A percentile compares a stretch with the other conserved stretches of the same genome.
Evolutionary conservation across 2,113 vertebrate genomes (phyloP).

Genomic region (Dipodomys spectabilis): DNA sequence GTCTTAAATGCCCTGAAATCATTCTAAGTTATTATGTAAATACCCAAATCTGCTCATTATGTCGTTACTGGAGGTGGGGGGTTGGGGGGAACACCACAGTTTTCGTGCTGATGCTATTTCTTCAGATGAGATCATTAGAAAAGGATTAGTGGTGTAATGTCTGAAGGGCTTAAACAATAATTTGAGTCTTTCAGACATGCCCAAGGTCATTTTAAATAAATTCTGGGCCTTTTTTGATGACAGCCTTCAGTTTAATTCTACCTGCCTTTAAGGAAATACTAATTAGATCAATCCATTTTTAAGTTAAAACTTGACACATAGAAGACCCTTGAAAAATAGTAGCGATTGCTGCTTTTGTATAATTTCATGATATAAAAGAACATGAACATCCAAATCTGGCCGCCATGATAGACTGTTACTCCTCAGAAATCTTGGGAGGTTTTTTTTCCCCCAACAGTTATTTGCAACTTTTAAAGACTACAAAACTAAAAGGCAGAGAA

Average conservation of each 20-base stretch:
- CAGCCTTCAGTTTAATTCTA: slow-evolving; percentile 47
- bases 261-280: slow-evolving; percentile 77
- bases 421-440: background rate
- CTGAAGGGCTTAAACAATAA: slow-evolving; percentile 83
- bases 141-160: slow-evolving; percentile 84
- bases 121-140: slow-evolving; percentile 81
- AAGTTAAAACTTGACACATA: slow-evolving; percentile 62
- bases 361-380: slow-evolving; percentile 41
- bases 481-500: slow-evolving; percentile 62
- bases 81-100: slow-evolving; percentile 59
- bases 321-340: background rate
- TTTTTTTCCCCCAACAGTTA: background rate
- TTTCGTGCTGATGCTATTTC: slow-evolving; percentile 69
- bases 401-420: background rate
- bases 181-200: slow-evolving; percentile 82
- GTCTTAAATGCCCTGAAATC: slow-evolving; percentile 80
- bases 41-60: slow-evolving; percentile 80
- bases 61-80: slow-evolving; percentile 28
- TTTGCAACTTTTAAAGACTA: slow-evolving; percentile 74
- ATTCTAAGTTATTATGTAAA: slow-evolving; percentile 78
- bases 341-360: background rate
- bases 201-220: slow-evolving; percentile 83
- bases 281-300: slow-evolving; percentile 58
- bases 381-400: background rate
- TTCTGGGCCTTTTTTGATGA: slow-evolving; percentile 79